Evolutionary conservation across 2,888 invertebrate species (phyloP).

Genomic region (Drosophila putrida): DNA sequence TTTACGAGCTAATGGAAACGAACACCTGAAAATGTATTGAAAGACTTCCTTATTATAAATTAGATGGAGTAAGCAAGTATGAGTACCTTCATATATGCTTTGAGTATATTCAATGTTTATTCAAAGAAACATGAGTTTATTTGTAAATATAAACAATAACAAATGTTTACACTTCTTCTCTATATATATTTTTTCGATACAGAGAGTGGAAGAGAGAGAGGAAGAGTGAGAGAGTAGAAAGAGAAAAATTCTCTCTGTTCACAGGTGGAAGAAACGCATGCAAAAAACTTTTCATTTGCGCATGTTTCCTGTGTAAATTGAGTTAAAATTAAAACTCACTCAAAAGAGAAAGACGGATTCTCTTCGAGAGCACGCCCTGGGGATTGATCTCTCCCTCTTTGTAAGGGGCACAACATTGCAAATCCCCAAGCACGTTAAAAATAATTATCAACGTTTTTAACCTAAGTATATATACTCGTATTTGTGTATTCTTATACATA

Average conservation of each 20-base stretch:
- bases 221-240: constrained; percentile 23
- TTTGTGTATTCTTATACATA: constrained; percentile 1
- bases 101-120: constrained; percentile 35
- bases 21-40: constrained; percentile 11
- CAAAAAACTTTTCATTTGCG: constrained; percentile 50
- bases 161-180: constrained; percentile 59
- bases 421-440: constrained; percentile 81
- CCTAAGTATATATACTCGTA: constrained; percentile 32
- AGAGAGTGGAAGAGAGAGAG: constrained; percentile 12
- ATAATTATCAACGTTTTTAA: constrained; percentile 77
- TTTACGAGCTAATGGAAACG: constrained; percentile 37
- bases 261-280: constrained; percentile 74
- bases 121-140: constrained; percentile 38
- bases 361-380: constrained; percentile 38
- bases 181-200: not conserved
- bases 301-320: constrained; percentile 67
- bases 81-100: not conserved
- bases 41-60: constrained; percentile 2
- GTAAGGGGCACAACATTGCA: constrained; percentile 53
- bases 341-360: not conserved
- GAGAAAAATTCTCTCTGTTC: constrained; percentile 23
- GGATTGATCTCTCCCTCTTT: constrained; percentile 20
- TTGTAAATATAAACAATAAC: constrained; percentile 77
- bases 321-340: constrained; percentile 11
- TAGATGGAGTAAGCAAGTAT: not conserved